A percentile compares a stretch with the other conserved stretches of the same genome.
phyloP scores from a whole-genome alignment of 2,888 invertebrate species.

The Sarcophaga caerulescens region DNA sequence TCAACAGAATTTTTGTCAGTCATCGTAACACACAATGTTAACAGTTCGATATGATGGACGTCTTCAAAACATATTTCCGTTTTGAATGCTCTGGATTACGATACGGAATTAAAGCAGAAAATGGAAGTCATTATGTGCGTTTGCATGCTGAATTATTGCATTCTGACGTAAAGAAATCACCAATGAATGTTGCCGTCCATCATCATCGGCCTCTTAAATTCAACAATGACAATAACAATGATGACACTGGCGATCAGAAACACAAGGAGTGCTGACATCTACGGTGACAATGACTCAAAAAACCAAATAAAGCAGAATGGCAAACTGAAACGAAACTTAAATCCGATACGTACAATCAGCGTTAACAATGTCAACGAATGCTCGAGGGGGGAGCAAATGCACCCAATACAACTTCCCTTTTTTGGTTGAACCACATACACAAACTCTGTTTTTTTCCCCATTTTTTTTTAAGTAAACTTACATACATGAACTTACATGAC shows the following conservation, averaged over 20 bases:
- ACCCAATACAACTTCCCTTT: neutral
- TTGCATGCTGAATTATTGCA: conserved; percentile 36
- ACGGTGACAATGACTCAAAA: conserved; percentile 26
- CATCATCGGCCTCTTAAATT: conserved; percentile 35
- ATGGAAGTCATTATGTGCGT: conserved; percentile 13
- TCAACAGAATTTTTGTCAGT: too few relatives aligned
- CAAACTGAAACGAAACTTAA: conserved; percentile 40
- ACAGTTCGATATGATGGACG: too few relatives aligned
- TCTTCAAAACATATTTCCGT: conserved; percentile 14
- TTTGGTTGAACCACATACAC: neutral
- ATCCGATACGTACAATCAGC: conserved; percentile 52
- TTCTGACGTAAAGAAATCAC: conserved; percentile 18
- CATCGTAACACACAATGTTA: too few relatives aligned
- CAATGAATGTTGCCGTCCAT: neutral
- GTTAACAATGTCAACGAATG: neutral
- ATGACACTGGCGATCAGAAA: conserved; percentile 15
- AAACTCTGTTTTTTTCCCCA: neutral
- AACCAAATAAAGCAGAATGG: conserved; percentile 30
- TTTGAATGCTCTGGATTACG: neutral
- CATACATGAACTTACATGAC: neutral
- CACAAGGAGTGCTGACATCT: conserved; percentile 8
- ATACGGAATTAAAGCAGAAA: neutral
- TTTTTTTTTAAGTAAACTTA: neutral
- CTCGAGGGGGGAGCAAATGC: neutral
- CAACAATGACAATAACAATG: conserved; percentile 39